Percentiles rank a stretch among this genome's conserved stretches.
Evolutionary conservation across 2,888 invertebrate species (phyloP).

Genomic region (Sepiola atlantica): DNA sequence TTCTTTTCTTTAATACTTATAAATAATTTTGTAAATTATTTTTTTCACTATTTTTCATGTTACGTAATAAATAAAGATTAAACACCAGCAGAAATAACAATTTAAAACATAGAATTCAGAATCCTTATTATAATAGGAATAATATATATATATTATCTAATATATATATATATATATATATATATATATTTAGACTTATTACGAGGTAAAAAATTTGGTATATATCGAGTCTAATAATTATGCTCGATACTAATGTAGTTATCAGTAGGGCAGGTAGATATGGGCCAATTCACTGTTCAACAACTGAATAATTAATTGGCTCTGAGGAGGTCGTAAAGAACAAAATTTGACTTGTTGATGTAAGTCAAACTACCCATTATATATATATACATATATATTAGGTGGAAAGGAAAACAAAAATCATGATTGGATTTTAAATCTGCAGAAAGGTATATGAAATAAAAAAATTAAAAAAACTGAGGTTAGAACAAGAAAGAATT

Average conservation of each 20-base stretch:
- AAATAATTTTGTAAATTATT: background rate
- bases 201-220: no score
- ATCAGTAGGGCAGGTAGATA: no score
- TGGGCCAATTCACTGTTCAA: no score
- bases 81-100: background rate
- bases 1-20: background rate
- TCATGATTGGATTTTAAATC: background rate
- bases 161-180: background rate
- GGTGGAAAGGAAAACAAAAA: background rate
- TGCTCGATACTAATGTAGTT: no score
- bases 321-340: no score
- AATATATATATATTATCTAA: background rate
- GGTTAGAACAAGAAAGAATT: background rate
- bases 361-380: no score
- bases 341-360: no score
- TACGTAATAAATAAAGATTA: background rate
- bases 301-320: no score
- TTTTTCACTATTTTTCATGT: background rate
- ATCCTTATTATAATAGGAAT: conserved; percentile 4
- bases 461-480: background rate
- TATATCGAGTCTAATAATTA: no score
- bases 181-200: no score
- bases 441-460: background rate
- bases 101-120: background rate
- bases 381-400: no score